These are phyloP conservation scores for Peromyscus nudipes DNA, from an alignment of 2,797 vertebrate species.

Conservation along the genomic window DNA sequence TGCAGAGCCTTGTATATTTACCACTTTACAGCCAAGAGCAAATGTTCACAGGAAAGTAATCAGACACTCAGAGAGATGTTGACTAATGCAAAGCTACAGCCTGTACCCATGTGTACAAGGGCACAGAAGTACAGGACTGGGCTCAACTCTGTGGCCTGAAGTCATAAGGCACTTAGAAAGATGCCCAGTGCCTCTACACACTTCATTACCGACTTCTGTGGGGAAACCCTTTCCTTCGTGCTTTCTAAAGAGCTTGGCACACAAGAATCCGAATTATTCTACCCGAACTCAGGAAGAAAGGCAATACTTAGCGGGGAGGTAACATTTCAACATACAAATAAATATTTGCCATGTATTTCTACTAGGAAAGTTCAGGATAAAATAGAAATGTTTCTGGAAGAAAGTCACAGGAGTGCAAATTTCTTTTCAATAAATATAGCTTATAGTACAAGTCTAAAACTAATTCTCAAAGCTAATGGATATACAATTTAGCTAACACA, in stretches of 20 bases:
- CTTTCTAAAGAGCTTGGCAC: constrained; percentile 47
- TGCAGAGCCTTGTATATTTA: constrained; percentile 83
- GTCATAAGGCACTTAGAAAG: background rate
- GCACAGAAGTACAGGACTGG: background rate
- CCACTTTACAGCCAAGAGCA: constrained; percentile 82
- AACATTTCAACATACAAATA: constrained; percentile 21
- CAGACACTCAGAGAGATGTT: constrained; percentile 73
- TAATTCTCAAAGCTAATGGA: background rate
- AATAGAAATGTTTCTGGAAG: constrained; percentile 48
- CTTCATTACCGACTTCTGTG: background rate
- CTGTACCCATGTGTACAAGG: constrained; percentile 32
- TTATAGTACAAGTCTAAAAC: background rate
- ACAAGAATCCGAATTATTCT: background rate
- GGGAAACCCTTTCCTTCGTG: constrained; percentile 1
- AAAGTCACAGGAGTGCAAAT: background rate
- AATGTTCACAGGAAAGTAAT: constrained; percentile 83
- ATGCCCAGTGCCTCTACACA: constrained; percentile 36
- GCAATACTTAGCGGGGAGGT: background rate
- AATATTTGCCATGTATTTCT: background rate
- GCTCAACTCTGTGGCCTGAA: constrained; percentile 17
- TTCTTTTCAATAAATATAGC: constrained; percentile 27
- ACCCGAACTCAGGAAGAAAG: constrained; percentile 14
- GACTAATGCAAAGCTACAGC: constrained; percentile 71
- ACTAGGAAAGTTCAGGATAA: constrained; percentile 41
- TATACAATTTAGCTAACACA: constrained; percentile 11